Base-by-base conservation (phyloP, 1,140 invertebrate genomes). In the Lysiphlebus fabarum region DNA sequence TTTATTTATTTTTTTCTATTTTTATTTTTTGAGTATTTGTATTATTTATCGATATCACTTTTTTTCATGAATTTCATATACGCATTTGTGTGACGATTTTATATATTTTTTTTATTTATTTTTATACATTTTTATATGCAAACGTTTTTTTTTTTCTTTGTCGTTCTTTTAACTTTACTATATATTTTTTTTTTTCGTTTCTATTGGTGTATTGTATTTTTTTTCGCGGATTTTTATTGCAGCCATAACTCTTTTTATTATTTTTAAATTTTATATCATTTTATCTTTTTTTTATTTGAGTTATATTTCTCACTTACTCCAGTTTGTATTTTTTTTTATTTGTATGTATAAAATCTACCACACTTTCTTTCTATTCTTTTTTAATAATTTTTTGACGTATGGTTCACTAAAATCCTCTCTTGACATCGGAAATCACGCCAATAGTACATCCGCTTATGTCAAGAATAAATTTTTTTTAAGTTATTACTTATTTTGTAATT, bases 381-480 rank as follows among this genome's bases (percentile, higher is more conserved):
- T 49, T 49, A 48, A 53, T 61, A 61, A 61, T 56, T 53, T 56
- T 36, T 55, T 26, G 41, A 42, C 48, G 59, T 49, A 38, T 56
- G 44, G 5, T 57, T 34, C 38, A 51, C 45, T 34, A 5, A 17
- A 11, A 57, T 49, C 17, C 55, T 40, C 37, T 55, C 53, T 9
- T 45, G 53, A 55, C 11, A 45, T 45, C 34, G 5, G n/a, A 54
- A 12, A 12, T 12, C 7, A 8, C 34, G 37, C 17, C 17, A 49
- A 33, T 11, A 26, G 17, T 26, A 26, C 17, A 26, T 26, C 17
- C 17, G 17, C 17, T 26, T 26, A 26, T 26, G 17, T n/a, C n/a
- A n/a, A n/a, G n/a, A n/a, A n/a, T n/a, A n/a, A n/a, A n/a, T n/a
- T n/a, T n/a, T n/a, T n/a, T n/a, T n/a, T n/a, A n/a, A n/a, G n/a